Conservation (phyloP, 2,888 invertebrate species). For the Xestia c-nigrum region DNA sequence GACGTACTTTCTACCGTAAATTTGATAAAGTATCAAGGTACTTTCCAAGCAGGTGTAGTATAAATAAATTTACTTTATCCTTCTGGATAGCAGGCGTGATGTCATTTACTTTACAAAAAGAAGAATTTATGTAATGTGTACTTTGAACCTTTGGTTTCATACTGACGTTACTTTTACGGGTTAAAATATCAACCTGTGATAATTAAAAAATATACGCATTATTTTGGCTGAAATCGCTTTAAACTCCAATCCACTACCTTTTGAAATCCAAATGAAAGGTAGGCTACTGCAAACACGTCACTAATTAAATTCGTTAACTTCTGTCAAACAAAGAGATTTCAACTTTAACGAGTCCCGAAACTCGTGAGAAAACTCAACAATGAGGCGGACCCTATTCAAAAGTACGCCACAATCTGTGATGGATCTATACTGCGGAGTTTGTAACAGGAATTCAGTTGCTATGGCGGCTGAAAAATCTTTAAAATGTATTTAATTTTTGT, state of each 20-base stretch:
- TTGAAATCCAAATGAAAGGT: slow-evolving; percentile 29
- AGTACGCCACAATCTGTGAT: slow-evolving; percentile 41
- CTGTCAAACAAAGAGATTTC: slow-evolving; percentile 60
- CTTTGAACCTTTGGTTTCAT: not conserved
- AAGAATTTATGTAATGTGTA: not conserved
- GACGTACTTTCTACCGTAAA: too few species aligned
- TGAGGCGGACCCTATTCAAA: slow-evolving; percentile 35
- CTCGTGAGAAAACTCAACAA: slow-evolving; percentile 53
- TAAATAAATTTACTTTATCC: not conserved
- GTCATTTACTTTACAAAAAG: not conserved
- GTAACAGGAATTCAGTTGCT: not conserved
- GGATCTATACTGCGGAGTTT: slow-evolving; percentile 7
- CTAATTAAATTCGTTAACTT: slow-evolving; percentile 61
- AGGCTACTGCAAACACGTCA: slow-evolving; percentile 38
- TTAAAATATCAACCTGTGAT: not conserved
- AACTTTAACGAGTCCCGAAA: slow-evolving; percentile 60
- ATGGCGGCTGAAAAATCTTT: not conserved
- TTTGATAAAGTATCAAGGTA: too few species aligned
- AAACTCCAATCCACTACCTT: slow-evolving; percentile 1
- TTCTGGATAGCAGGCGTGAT: not conserved
- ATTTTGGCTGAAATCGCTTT: not conserved
- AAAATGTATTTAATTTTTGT: not conserved
- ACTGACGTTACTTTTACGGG: not conserved
- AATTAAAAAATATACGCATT: not conserved
- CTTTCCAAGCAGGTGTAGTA: too few species aligned